A percentile compares a stretch with the other conserved stretches of the same genome.
These are phyloP conservation scores for Pseudolaguvia tuberculata DNA, from an alignment of 2,113 vertebrate species.

Conservation along the genomic window DNA sequence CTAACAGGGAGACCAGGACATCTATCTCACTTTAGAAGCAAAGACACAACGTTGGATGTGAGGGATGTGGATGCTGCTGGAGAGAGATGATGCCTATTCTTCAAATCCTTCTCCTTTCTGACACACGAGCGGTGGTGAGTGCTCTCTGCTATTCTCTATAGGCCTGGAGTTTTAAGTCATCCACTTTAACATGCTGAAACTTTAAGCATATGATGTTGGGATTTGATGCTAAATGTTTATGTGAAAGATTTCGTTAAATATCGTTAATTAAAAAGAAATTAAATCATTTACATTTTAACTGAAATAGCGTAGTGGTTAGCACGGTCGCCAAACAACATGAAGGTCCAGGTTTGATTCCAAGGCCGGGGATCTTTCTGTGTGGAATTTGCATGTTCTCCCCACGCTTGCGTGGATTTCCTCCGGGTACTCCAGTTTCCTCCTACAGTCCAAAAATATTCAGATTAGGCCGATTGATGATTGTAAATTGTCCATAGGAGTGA, in stretches of 20 bases:
- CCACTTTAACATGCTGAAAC: background rate
- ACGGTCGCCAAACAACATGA: too few relatives aligned
- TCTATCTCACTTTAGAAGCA: slow-evolving; percentile 84
- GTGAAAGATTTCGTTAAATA: background rate
- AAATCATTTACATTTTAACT: background rate
- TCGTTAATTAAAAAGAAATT: background rate
- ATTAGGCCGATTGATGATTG: too few relatives aligned
- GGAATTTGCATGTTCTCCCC: too few relatives aligned
- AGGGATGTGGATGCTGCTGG: slow-evolving; percentile 67
- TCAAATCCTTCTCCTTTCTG: slow-evolving; percentile 72
- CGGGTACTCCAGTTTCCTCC: too few relatives aligned
- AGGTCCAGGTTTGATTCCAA: too few relatives aligned
- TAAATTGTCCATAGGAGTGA: too few relatives aligned
- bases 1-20: slow-evolving; percentile 68
- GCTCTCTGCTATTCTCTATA: background rate
- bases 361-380: too few relatives aligned
- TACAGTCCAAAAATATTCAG: too few relatives aligned
- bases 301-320: too few relatives aligned
- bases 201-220: background rate
- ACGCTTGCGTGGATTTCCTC: too few relatives aligned
- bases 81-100: slow-evolving; percentile 73
- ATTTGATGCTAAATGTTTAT: background rate
- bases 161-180: background rate
- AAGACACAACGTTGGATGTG: slow-evolving; percentile 75
- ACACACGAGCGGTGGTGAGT: slow-evolving; percentile 39